Conservation (phyloP, 2,113 vertebrate species). For the Spheniscus mendiculus region DNA sequence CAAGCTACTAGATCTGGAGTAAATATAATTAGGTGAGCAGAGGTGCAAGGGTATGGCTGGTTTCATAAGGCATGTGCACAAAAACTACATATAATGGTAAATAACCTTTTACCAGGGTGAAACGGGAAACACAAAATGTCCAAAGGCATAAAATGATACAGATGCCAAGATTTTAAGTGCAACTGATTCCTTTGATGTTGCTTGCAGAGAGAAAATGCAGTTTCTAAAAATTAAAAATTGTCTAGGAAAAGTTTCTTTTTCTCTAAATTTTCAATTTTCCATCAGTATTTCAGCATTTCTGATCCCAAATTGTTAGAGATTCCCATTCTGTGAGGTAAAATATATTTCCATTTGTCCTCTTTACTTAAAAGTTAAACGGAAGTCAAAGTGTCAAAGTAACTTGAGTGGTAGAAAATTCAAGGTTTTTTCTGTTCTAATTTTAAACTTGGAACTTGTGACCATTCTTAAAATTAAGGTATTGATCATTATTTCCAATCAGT, state of each 20-base stretch:
- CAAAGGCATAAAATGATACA: neutral
- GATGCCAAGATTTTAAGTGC: neutral
- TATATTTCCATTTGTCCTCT: neutral
- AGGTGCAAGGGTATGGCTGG: conserved; percentile 6
- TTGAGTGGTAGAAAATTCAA: neutral
- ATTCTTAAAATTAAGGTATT: conserved; percentile 38
- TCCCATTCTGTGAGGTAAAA: neutral
- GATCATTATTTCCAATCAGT: conserved; percentile 49
- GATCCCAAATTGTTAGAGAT: neutral
- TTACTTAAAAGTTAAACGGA: neutral
- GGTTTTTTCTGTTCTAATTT: neutral
- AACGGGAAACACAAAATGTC: neutral
- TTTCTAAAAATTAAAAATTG: neutral
- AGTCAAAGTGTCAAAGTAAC: neutral
- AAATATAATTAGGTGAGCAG: conserved; percentile 25
- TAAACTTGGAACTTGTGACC: neutral
- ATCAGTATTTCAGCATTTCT: neutral
- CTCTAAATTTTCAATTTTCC: neutral
- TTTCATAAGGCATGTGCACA: neutral
- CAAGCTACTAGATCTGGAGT: neutral
- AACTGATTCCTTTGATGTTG: neutral
- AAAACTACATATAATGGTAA: neutral
- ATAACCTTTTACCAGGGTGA: neutral
- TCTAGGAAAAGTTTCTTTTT: neutral
- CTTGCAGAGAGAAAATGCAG: neutral